phyloP scores from a whole-genome alignment of 2,888 invertebrate genomes.

The Listrodromus nycthemerus region DNA sequence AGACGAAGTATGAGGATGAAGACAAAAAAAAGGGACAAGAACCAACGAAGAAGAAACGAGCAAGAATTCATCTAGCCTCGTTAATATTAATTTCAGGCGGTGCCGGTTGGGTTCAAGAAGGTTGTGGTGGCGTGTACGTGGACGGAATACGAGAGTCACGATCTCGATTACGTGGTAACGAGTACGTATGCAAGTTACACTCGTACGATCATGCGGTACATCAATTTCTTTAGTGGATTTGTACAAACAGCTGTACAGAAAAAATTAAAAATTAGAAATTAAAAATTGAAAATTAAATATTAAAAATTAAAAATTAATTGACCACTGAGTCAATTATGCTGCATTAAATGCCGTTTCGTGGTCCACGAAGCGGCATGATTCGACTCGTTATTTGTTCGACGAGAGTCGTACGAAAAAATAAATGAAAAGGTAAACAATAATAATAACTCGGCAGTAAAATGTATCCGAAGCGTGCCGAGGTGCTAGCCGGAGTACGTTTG shows the following conservation, averaged over 20 bases:
- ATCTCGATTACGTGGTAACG: constrained; percentile 67
- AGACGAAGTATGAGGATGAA: constrained; percentile 29
- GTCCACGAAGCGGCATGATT: background rate
- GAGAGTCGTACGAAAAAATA: background rate
- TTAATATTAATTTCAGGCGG: constrained; percentile 72
- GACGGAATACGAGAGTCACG: constrained; percentile 64
- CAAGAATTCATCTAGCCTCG: constrained; percentile 69
- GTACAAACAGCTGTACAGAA: background rate
- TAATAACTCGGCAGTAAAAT: constrained; percentile 18
- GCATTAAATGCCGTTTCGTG: background rate
- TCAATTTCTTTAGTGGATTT: constrained; percentile 10
- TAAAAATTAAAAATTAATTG: background rate
- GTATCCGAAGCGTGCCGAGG: constrained; percentile 24
- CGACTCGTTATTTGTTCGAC: constrained; percentile 9
- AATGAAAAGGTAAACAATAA: constrained; percentile 1
- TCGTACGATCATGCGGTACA: background rate
- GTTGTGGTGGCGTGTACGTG: constrained; percentile 68
- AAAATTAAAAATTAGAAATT: background rate
- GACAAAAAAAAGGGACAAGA: constrained; percentile 24
- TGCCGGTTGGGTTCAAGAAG: constrained; percentile 70
- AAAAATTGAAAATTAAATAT: background rate
- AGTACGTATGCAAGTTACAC: constrained; percentile 48
- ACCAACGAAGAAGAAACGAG: constrained; percentile 39
- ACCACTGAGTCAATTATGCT: background rate
- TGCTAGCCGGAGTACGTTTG: constrained; percentile 7